Conservation (phyloP, 2,888 invertebrate genomes). For the Norana najaformis region DNA sequence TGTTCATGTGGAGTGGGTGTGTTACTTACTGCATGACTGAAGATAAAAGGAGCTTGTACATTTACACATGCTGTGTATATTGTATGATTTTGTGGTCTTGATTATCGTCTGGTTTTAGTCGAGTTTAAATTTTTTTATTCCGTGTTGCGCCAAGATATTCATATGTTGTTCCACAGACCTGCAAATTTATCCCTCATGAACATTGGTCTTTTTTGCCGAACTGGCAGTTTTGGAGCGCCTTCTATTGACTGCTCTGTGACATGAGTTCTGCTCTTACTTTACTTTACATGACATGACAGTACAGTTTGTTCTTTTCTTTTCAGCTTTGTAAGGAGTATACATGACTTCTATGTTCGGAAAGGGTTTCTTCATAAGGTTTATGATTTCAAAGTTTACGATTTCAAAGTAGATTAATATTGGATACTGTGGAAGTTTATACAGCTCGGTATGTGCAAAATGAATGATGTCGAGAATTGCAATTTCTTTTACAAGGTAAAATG, state of each 20-base stretch:
- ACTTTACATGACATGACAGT: not conserved
- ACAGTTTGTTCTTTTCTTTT: not conserved
- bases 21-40: not conserved
- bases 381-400: not conserved
- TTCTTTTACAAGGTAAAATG: conserved; percentile 2
- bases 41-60: not conserved
- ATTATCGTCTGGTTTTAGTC: not conserved
- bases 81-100: not conserved
- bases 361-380: not conserved
- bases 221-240: not conserved
- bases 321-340: too few species aligned
- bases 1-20: not conserved
- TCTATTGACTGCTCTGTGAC: not conserved
- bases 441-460: not conserved
- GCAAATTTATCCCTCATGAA: conserved; percentile 1
- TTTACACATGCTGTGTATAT: not conserved
- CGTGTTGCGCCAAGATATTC: not conserved
- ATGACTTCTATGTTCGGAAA: not conserved
- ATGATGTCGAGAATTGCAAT: not conserved
- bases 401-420: not conserved
- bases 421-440: conserved; percentile 1
- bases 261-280: not conserved
- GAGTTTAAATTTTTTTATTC: too few species aligned
- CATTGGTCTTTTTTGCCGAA: not conserved
- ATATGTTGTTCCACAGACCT: not conserved